A percentile compares a stretch with the other conserved stretches of the same genome.
Conservation (phyloP, 2,888 invertebrate species). For the Junonia oenone region DNA sequence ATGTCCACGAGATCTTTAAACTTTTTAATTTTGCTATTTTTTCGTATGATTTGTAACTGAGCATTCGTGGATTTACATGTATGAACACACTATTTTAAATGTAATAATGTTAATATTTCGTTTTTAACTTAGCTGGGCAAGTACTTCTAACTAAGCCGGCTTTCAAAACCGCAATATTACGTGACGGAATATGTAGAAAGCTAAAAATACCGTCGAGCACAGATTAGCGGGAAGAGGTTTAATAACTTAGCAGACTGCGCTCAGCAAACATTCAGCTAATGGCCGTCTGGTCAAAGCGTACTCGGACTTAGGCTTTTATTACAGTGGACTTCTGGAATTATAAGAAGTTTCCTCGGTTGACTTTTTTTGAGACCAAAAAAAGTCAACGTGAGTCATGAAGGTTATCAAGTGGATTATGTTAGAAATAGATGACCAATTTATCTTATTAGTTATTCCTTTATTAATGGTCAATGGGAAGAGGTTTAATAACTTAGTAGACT, state of each 20-base stretch:
- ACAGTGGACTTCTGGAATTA: neutral
- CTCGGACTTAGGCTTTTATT: neutral
- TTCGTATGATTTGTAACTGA: no score
- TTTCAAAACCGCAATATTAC: neutral
- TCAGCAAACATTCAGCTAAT: constrained; percentile 26
- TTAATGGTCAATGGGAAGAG: constrained; percentile 7
- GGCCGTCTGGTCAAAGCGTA: constrained; percentile 7
- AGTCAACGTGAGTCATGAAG: no score
- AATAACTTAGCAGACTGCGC: constrained; percentile 22
- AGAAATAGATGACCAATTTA: no score
- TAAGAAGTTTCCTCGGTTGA: neutral
- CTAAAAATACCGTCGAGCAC: neutral
- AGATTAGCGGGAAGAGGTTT: constrained; percentile 11
- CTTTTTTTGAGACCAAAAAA: no score
- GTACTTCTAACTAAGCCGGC: neutral
- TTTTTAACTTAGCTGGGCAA: neutral
- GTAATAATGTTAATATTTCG: neutral
- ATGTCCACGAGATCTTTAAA: no score
- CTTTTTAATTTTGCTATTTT: no score
- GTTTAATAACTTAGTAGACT: constrained; percentile 24
- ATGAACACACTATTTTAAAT: no score
- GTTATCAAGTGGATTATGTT: no score
- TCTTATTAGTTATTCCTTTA: no score
- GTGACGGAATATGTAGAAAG: neutral
- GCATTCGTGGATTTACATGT: no score